These are phyloP conservation scores for Folsomia manolachei DNA, from an alignment of 2,888 invertebrate genomes.

Conservation along the genomic window DNA sequence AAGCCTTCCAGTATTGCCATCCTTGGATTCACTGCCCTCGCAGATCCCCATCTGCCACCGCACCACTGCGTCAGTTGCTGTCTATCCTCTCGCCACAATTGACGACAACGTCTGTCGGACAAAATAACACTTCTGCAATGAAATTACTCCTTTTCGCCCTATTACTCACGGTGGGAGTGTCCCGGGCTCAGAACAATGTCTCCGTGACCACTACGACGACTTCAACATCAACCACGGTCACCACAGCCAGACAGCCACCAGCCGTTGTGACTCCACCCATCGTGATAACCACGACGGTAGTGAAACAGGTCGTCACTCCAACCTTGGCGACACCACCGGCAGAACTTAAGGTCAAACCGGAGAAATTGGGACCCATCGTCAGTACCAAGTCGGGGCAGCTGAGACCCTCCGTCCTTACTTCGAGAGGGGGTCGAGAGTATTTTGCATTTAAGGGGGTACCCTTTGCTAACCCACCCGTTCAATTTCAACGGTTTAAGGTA, in stretches of 20 bases:
- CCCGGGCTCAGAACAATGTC: not conserved
- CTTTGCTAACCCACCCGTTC: constrained; percentile 38
- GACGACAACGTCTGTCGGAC: too few relatives aligned
- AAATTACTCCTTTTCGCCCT: not conserved
- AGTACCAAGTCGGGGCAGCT: constrained; percentile 34
- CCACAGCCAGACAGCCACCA: not conserved
- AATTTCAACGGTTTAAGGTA: constrained; percentile 26
- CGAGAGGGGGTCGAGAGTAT: constrained; percentile 36
- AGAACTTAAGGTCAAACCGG: not conserved
- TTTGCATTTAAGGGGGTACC: constrained; percentile 42
- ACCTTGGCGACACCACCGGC: constrained; percentile 3
- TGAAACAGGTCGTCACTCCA: not conserved
- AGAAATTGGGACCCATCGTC: constrained; percentile 34
- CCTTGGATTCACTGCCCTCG: too few relatives aligned
- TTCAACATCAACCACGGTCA: not conserved
- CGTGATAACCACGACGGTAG: not conserved
- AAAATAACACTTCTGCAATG: too few relatives aligned
- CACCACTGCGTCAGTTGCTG: too few relatives aligned
- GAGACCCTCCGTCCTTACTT: constrained; percentile 27
- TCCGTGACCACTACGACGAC: not conserved
- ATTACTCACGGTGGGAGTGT: not conserved
- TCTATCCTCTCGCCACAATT: too few relatives aligned
- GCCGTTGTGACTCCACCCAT: not conserved
- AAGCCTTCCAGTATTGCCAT: too few relatives aligned
- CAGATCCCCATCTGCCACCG: too few relatives aligned